A percentile compares a stretch with the other conserved stretches of the same genome.
Conservation (phyloP, 2,888 invertebrate genomes). For the Ommatoiulus sabulosus region DNA sequence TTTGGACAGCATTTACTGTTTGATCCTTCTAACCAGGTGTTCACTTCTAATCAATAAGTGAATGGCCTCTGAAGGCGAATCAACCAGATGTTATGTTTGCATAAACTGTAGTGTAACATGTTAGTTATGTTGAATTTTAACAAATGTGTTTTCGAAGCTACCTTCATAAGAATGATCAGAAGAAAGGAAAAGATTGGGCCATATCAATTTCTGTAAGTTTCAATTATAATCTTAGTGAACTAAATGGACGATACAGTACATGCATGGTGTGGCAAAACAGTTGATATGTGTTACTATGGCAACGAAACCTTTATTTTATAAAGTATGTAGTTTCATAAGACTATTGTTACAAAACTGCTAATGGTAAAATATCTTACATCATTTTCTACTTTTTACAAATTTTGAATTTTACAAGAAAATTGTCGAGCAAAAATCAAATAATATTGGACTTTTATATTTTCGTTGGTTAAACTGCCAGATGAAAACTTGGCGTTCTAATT, state of each 20-base stretch:
- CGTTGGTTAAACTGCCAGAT: no score
- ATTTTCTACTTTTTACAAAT: no score
- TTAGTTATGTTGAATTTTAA: constrained; percentile 42
- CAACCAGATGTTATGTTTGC: constrained; percentile 31
- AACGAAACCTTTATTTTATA: background rate
- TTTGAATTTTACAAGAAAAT: no score
- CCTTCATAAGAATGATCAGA: constrained; percentile 44
- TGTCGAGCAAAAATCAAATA: no score
- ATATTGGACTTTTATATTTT: no score
- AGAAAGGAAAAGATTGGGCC: constrained; percentile 37
- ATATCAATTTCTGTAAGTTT: constrained; percentile 1
- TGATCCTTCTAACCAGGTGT: background rate
- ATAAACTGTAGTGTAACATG: background rate
- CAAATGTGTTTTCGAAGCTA: constrained; percentile 45
- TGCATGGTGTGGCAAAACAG: background rate
- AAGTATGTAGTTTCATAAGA: background rate
- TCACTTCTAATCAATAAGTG: constrained; percentile 29
- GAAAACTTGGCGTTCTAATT: no score
- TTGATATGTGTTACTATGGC: constrained; percentile 38
- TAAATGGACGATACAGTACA: background rate
- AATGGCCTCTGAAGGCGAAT: constrained; percentile 2
- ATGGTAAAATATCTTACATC: background rate
- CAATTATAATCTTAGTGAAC: background rate
- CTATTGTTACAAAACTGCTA: background rate
- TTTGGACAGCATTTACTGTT: constrained; percentile 27